Evolutionary conservation across 2,113 vertebrate genomes (phyloP).

Genomic region (Bos javanicus): DNA sequence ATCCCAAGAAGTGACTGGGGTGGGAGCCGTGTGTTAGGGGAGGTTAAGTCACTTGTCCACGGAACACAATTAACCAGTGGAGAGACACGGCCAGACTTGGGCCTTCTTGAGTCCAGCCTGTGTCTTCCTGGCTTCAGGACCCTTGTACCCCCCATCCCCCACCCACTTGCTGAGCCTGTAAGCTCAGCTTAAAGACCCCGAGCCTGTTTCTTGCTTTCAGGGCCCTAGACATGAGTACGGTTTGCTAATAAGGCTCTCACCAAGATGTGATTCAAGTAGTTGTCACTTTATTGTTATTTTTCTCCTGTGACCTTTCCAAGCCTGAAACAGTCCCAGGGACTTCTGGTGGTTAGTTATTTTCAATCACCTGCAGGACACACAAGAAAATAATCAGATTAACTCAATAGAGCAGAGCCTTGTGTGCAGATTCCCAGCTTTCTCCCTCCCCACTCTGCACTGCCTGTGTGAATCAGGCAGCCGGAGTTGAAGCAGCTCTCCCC

Average conservation of each 20-base stretch:
- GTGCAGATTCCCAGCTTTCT: neutral
- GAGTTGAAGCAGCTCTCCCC: neutral
- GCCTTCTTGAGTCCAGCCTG: neutral
- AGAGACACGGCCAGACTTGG: neutral
- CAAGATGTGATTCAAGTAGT: neutral
- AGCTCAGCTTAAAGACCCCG: neutral
- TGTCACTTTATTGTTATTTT: slow-evolving; percentile 44
- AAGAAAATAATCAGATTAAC: neutral
- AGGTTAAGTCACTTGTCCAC: neutral
- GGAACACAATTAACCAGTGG: neutral
- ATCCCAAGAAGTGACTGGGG: neutral
- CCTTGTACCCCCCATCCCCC: rapidly evolving
- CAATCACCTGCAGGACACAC: slow-evolving; percentile 66
- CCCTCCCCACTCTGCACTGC: rapidly evolving
- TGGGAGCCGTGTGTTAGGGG: neutral
- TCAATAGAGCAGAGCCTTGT: rapidly evolving
- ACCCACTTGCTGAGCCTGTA: neutral
- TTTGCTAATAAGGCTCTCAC: slow-evolving; percentile 18
- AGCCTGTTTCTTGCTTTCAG: neutral
- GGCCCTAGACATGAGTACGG: neutral
- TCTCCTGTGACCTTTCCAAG: neutral
- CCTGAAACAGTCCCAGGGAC: neutral
- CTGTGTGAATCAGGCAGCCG: rapidly evolving
- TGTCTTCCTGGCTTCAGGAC: neutral
- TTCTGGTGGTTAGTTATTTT: slow-evolving; percentile 56